Evolutionary conservation across 1,140 invertebrate genomes (phyloP), one percentile per base, ranked within the genome.

Genomic region (Bradysia coprophila): DNA sequence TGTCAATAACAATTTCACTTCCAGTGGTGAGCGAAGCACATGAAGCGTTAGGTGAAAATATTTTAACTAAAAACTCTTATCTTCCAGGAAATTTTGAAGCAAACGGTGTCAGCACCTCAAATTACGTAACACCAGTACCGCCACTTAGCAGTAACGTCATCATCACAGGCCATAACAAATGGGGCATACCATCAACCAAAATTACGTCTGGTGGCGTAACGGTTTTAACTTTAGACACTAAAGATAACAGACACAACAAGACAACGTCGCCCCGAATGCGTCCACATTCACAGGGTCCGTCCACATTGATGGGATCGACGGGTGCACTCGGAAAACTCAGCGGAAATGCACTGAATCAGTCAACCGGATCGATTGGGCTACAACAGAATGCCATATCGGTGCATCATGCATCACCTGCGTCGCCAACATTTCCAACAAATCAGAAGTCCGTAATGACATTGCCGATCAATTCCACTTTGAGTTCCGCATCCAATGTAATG

Each of bases 201-300:
- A 59, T 73, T 20, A 65, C 67, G 2, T 73, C 72, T 46, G 70
- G 74, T 6, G 74, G 73, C 1, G 74, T 78, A 1, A 76, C 75
- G 1, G 72, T 77, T 6, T 8, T 13, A 28, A 28, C 24, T 3
- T n/a, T n/a, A n/a, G n/a, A n/a, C n/a, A n/a, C n/a, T n/a, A n/a
- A n/a, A n/a, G n/a, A n/a, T n/a, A n/a, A n/a, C n/a, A n/a, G n/a
- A n/a, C n/a, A n/a, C n/a, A n/a, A n/a, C n/a, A 75, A 73, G 21
- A 70, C 67, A 39, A 67, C 67, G 20, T 65, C 66, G 1, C 61
- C 65, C 4, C 63, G 63, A 48, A 60, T 68, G 32, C 59, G 67
- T 33, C 66, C 66, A 1, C 56, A 61, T 15, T 67, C 64, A 42
- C 66, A 68, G 47, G 66, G 65, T 2, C 65, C 65, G 6, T 55